These are phyloP conservation scores for Candidula unifasciata DNA, from an alignment of 2,888 invertebrate genomes.

Conservation along the genomic window DNA sequence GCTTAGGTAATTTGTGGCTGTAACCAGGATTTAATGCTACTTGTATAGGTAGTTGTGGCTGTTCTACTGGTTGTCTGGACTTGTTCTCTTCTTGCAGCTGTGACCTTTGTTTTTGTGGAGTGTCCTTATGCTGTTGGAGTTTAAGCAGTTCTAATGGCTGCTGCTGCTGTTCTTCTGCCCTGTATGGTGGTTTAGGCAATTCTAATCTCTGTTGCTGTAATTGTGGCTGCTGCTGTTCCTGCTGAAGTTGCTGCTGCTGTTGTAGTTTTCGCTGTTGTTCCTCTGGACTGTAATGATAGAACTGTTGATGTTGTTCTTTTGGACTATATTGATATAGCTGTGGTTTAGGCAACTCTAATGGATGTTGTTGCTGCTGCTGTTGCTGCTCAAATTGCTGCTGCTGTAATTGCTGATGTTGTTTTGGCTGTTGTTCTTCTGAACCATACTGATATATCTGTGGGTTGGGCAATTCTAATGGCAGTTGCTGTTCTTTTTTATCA, in stretches of 20 bases:
- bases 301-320: neutral
- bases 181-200: neutral
- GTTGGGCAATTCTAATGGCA: neutral
- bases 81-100: neutral
- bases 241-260: neutral
- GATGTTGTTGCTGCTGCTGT: neutral
- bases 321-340: neutral
- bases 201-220: neutral
- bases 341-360: neutral
- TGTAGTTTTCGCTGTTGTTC: neutral
- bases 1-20: neutral
- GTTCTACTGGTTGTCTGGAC: neutral
- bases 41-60: neutral
- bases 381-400: neutral
- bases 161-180: neutral
- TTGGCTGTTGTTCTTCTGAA: neutral
- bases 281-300: neutral
- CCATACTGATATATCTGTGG: neutral
- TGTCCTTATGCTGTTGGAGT: too few species aligned
- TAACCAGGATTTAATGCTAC: neutral
- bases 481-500: neutral
- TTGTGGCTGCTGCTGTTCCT: neutral
- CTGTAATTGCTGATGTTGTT: neutral
- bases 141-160: neutral
- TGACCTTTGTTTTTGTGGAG: neutral